phyloP scores from a whole-genome alignment of 2,113 vertebrate genomes.

The Micronycteris hirsuta region DNA sequence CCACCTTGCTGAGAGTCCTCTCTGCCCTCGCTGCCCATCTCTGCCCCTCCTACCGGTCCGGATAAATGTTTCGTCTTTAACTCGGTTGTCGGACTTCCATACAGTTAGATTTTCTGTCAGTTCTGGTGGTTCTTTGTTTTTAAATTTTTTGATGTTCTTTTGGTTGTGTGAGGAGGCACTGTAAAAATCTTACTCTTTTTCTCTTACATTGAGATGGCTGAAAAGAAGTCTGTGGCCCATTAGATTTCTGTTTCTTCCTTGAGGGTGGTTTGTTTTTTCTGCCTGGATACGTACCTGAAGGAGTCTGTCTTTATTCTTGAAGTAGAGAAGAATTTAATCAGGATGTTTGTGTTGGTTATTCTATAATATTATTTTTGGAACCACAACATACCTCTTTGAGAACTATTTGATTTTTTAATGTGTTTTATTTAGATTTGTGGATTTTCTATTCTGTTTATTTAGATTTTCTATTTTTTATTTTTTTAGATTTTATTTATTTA shows the following conservation, averaged over 20 bases:
- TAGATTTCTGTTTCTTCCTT: neutral
- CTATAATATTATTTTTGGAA: neutral
- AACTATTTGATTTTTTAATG: neutral
- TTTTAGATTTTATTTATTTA: too few relatives aligned
- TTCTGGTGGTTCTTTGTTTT: too few relatives aligned
- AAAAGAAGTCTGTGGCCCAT: neutral
- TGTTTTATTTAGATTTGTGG: neutral
- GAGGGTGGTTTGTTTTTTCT: neutral
- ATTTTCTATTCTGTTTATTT: neutral
- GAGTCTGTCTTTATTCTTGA: constrained; percentile 1
- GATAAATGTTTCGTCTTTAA: too few relatives aligned
- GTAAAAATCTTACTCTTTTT: neutral
- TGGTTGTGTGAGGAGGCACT: neutral
- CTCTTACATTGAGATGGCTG: neutral
- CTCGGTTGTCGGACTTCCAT: too few relatives aligned
- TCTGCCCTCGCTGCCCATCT: too few relatives aligned
- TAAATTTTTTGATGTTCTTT: too few relatives aligned
- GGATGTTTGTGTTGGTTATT: neutral
- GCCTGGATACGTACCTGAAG: neutral
- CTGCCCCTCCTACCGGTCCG: too few relatives aligned
- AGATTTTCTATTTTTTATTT: neutral
- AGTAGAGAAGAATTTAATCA: neutral
- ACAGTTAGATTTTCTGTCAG: too few relatives aligned
- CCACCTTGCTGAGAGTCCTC: too few relatives aligned
- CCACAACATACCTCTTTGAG: neutral